These are phyloP conservation scores for Zaprionus nigranus DNA, from an alignment of 1,140 invertebrate species.

Conservation along the genomic window DNA sequence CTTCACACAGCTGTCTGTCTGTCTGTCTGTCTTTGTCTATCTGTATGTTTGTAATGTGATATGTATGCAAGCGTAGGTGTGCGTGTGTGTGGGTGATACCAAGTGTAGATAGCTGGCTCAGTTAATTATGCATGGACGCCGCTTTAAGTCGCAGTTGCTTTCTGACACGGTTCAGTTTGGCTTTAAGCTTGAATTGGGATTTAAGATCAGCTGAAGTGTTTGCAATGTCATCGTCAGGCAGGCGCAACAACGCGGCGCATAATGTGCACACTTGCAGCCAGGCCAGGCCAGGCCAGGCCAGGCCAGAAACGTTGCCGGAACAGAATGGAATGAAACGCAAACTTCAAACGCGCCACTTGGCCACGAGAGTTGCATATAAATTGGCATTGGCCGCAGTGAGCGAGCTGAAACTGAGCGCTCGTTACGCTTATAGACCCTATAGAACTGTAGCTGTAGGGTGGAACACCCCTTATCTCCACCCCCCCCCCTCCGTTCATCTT, in stretches of 20 bases:
- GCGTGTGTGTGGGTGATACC: conserved; percentile 27
- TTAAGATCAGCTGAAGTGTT: conserved; percentile 57
- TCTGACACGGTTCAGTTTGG: conserved; percentile 1
- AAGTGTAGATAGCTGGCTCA: conserved; percentile 56
- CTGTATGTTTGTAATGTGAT: conserved; percentile 48
- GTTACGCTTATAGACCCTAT: conserved; percentile 24
- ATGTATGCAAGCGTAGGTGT: conserved; percentile 21
- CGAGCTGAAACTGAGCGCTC: conserved; percentile 20
- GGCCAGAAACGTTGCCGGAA: neutral
- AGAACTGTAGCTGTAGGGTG: neutral
- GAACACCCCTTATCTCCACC: neutral
- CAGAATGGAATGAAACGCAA: conserved; percentile 24
- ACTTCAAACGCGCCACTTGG: conserved; percentile 57
- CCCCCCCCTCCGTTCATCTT: neutral
- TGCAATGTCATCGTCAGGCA: conserved; percentile 52
- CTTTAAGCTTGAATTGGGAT: conserved; percentile 57
- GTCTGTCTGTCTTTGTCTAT: conserved; percentile 21
- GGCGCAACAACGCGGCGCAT: conserved; percentile 30
- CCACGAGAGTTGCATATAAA: conserved; percentile 68
- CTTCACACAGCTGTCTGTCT: conserved; percentile 60
- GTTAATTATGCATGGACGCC: conserved; percentile 76
- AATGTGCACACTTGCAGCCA: conserved; percentile 66
- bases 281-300: conserved; percentile 33
- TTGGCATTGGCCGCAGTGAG: conserved; percentile 62
- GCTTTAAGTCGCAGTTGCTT: conserved; percentile 42